These are phyloP conservation scores for Cariama cristata DNA, from an alignment of 2,113 vertebrate species.

Conservation along the genomic window DNA sequence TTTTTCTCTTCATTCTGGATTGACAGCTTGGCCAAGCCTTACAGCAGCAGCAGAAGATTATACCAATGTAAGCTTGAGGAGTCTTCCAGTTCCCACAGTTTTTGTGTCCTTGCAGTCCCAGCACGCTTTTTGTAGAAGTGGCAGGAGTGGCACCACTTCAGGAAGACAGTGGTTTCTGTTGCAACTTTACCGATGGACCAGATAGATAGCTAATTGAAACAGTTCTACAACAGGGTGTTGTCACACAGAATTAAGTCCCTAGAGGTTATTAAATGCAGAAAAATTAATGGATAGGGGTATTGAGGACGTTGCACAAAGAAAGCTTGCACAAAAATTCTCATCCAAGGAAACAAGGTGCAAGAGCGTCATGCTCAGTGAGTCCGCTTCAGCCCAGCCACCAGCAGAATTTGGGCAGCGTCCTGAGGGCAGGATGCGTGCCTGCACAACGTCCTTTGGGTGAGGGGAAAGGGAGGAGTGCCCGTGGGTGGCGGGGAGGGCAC, in stretches of 20 bases:
- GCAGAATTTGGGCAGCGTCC: neutral
- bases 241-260: neutral
- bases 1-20: neutral
- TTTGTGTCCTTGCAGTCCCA: neutral
- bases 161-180: neutral
- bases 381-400: neutral
- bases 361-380: rapidly evolving
- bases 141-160: no score
- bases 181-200: neutral
- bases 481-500: rapidly evolving
- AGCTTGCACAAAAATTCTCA: neutral
- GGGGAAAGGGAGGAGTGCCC: neutral
- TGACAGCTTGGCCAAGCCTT: neutral
- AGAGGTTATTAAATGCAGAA: neutral
- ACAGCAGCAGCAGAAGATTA: neutral
- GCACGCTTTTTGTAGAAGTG: neutral
- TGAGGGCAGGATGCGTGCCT: rapidly evolving
- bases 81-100: neutral
- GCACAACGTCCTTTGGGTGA: no score
- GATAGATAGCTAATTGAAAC: neutral
- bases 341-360: neutral
- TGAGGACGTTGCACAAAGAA: neutral
- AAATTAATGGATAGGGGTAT: neutral
- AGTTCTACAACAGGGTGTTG: neutral
- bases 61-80: neutral